Conservation (phyloP, 92 coral and sea anemone genomes). For the Diadumene lineata region DNA sequence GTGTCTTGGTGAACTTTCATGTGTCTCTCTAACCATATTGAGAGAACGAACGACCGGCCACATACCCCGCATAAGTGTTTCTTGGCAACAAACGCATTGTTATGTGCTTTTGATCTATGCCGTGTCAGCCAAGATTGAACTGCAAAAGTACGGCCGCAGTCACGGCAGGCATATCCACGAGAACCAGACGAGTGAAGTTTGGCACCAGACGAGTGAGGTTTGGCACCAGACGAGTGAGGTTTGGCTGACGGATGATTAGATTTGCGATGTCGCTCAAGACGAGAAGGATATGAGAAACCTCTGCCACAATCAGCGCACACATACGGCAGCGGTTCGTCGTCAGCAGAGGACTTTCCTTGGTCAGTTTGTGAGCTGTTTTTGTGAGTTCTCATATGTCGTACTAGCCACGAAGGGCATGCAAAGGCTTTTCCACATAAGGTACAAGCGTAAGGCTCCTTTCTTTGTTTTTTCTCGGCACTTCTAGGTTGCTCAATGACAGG, state of each 20-base stretch:
- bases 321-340: not conserved
- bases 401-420: slow-evolving; percentile 45
- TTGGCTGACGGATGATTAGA: slow-evolving; percentile 1
- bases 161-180: slow-evolving; percentile 32
- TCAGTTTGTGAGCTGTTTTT: not conserved
- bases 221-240: no score
- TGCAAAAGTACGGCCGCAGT: slow-evolving; percentile 41
- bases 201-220: no score
- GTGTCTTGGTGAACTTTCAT: slow-evolving; percentile 19
- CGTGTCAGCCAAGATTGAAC: slow-evolving; percentile 48
- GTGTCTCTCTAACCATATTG: slow-evolving; percentile 34
- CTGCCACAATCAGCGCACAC: slow-evolving; percentile 20
- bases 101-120: slow-evolving; percentile 30
- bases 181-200: no score
- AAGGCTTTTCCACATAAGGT: slow-evolving; percentile 19
- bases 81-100: slow-evolving; percentile 18
- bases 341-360: not conserved
- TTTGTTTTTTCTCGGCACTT: slow-evolving; percentile 6
- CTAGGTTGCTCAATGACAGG: not conserved
- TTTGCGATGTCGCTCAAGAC: slow-evolving; percentile 24
- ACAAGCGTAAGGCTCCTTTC: slow-evolving; percentile 32
- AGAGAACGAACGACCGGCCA: slow-evolving; percentile 37
- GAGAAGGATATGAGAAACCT: slow-evolving; percentile 20
- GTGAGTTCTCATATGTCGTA: slow-evolving; percentile 32
- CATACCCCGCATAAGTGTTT: slow-evolving; percentile 31